phyloP scores from a whole-genome alignment of 1,140 invertebrate genomes.

The Solen grandis region DNA sequence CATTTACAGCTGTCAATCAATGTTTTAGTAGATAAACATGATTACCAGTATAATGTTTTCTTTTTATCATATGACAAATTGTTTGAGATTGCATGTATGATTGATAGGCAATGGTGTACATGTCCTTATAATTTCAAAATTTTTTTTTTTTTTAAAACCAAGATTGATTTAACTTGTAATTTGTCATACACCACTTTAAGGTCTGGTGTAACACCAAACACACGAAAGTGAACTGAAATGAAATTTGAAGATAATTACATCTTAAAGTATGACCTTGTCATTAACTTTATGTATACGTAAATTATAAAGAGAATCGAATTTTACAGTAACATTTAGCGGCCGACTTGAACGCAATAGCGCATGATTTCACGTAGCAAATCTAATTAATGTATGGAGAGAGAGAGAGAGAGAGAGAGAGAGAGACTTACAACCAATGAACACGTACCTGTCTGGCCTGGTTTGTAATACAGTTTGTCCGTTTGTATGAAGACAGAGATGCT shows the following conservation, averaged over 20 bases:
- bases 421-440: too few relatives aligned
- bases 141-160: not conserved
- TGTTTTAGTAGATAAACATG: not conserved
- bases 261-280: too few relatives aligned
- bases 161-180: slow-evolving; percentile 17
- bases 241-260: not conserved
- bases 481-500: slow-evolving; percentile 63
- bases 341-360: not conserved
- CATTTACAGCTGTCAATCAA: not conserved
- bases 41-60: not conserved
- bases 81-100: not conserved
- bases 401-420: not conserved
- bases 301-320: too few relatives aligned
- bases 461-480: slow-evolving; percentile 71
- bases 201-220: slow-evolving; percentile 58
- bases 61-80: not conserved
- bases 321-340: not conserved
- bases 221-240: slow-evolving; percentile 59
- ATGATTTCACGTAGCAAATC: not conserved
- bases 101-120: not conserved
- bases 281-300: too few relatives aligned
- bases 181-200: slow-evolving; percentile 41
- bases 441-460: slow-evolving; percentile 70
- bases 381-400: not conserved
- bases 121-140: not conserved